These are phyloP conservation scores for Heliconius sara DNA, from an alignment of 2,888 invertebrate genomes.

Conservation along the genomic window DNA sequence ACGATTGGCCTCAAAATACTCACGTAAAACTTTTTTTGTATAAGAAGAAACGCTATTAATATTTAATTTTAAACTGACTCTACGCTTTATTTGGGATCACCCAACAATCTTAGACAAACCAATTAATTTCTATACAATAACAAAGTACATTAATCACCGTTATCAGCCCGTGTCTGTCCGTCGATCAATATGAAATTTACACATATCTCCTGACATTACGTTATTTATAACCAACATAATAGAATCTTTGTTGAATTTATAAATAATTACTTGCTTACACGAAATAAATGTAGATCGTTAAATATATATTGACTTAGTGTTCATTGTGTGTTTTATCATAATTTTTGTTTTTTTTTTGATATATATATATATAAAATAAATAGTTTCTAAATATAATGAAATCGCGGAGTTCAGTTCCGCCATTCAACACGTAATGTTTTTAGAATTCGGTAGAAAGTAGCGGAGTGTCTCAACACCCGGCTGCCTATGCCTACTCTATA, in stretches of 20 bases:
- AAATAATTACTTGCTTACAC: slow-evolving; percentile 41
- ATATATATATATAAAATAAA: too few relatives aligned
- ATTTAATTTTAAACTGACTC: neutral
- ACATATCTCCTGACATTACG: slow-evolving; percentile 48
- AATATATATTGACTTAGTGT: slow-evolving; percentile 26
- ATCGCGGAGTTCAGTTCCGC: too few relatives aligned
- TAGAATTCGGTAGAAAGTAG: too few relatives aligned
- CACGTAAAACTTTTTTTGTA: neutral
- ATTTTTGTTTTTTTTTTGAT: neutral
- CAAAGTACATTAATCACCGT: slow-evolving; percentile 46
- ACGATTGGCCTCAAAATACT: too few relatives aligned
- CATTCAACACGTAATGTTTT: too few relatives aligned
- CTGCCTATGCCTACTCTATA: too few relatives aligned
- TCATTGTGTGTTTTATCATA: neutral
- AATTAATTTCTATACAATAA: slow-evolving; percentile 37
- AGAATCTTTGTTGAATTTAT: slow-evolving; percentile 55
- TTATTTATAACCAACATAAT: slow-evolving; percentile 52
- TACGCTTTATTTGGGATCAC: slow-evolving; percentile 7
- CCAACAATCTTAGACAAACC: slow-evolving; percentile 18
- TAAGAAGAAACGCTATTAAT: neutral
- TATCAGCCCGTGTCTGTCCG: slow-evolving; percentile 52
- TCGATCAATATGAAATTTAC: slow-evolving; percentile 53
- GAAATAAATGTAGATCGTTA: slow-evolving; percentile 47
- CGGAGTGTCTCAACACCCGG: too few relatives aligned
- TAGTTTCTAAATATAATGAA: too few relatives aligned